Evolutionary conservation across 2,797 vertebrate genomes (phyloP).

Genomic region (Rhinella marina): DNA sequence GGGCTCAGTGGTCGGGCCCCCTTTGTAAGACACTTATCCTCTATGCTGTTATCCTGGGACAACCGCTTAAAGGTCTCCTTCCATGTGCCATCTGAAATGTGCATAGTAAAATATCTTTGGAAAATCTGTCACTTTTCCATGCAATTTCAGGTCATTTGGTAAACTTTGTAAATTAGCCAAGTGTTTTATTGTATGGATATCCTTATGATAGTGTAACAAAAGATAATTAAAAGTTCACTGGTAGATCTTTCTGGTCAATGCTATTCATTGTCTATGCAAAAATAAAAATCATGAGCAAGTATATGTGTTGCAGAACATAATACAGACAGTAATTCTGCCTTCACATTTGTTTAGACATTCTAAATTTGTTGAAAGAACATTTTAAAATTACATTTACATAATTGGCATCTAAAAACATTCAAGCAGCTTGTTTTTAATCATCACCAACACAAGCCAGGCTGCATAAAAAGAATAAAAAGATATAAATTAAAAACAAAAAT

Average conservation of each 20-base stretch:
- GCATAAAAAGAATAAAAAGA: constrained; percentile 12
- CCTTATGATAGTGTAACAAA: no score
- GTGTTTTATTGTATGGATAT: no score
- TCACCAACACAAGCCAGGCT: not conserved
- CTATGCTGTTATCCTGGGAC: no score
- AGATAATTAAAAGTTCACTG: no score
- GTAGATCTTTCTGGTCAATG: not conserved
- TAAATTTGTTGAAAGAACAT: constrained; percentile 18
- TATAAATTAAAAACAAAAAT: not conserved
- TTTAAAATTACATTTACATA: constrained; percentile 32
- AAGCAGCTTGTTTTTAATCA: constrained; percentile 3
- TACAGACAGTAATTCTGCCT: not conserved
- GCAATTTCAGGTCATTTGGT: no score
- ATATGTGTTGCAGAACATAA: not conserved
- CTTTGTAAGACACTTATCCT: no score
- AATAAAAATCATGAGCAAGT: not conserved
- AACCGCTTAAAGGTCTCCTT: no score
- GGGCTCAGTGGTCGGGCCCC: no score
- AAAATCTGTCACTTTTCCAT: no score
- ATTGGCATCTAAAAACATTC: constrained; percentile 23
- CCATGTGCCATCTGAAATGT: not conserved
- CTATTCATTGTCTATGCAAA: not conserved
- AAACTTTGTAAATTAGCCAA: no score
- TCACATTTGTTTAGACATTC: constrained; percentile 11
- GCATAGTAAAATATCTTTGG: no score